A percentile compares a stretch with the other conserved stretches of the same genome.
Conservation (phyloP, 2,113 vertebrate species). For the Scomber colias region DNA sequence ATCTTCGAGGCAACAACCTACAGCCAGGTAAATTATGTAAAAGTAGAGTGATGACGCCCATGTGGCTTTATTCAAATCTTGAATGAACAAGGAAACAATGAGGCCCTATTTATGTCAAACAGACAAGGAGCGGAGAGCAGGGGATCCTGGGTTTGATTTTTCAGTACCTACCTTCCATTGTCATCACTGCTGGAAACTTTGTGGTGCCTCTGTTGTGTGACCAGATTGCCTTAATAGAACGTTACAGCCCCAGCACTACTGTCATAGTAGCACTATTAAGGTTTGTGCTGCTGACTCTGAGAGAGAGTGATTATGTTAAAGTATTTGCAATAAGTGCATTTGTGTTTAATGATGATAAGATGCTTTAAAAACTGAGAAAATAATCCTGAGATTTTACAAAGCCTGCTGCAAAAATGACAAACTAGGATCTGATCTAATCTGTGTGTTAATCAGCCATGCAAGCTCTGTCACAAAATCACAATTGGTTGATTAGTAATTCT, state of each 20-base stretch:
- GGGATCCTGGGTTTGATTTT: slow-evolving; percentile 81
- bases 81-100: not conserved
- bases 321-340: slow-evolving; percentile 9
- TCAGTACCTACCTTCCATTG: slow-evolving; percentile 89
- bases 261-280: slow-evolving; percentile 84
- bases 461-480: not conserved
- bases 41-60: not conserved
- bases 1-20: slow-evolving; percentile 80
- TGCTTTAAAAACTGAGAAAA: not conserved
- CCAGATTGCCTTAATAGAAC: slow-evolving; percentile 84
- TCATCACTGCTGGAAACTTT: slow-evolving; percentile 89
- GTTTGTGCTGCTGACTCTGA: slow-evolving; percentile 38
- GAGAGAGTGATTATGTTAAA: not conserved
- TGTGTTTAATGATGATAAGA: not conserved
- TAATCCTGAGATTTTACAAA: not conserved
- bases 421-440: too few relatives aligned
- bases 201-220: slow-evolving; percentile 87
- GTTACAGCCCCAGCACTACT: slow-evolving; percentile 84
- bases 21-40: slow-evolving; percentile 80
- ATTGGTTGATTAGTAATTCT: not conserved
- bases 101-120: slow-evolving; percentile 19
- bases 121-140: not conserved
- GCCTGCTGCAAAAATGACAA: too few relatives aligned
- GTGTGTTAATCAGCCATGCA: too few relatives aligned
- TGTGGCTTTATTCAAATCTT: not conserved